phyloP scores from a whole-genome alignment of 2,797 vertebrate species.

The Serranus cabrilla region DNA sequence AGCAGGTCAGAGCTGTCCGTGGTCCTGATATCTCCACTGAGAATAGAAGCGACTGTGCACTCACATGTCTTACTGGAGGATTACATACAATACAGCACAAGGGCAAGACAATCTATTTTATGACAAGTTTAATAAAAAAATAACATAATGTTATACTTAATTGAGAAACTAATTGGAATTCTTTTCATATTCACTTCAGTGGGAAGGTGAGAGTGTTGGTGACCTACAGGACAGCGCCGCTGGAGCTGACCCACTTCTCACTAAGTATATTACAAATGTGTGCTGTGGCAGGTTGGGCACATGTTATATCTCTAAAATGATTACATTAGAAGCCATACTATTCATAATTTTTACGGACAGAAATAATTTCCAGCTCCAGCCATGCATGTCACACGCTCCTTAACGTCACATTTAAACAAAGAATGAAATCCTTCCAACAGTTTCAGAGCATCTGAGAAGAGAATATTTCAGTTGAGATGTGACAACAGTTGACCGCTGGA shows the following conservation, averaged over 20 bases:
- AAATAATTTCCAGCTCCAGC: background rate
- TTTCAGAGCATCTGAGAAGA: background rate
- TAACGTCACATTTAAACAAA: background rate
- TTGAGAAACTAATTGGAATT: slow-evolving; percentile 11
- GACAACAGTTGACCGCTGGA: background rate
- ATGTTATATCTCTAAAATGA: background rate
- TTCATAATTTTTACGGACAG: background rate
- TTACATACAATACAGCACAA: background rate
- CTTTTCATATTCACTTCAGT: slow-evolving; percentile 9
- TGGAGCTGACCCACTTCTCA: slow-evolving; percentile 17
- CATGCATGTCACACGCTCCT: background rate
- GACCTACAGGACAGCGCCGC: slow-evolving; percentile 6
- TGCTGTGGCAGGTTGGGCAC: background rate
- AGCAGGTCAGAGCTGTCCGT: slow-evolving; percentile 2
- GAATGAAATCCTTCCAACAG: background rate
- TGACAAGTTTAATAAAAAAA: background rate
- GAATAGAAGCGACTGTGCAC: background rate
- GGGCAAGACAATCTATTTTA: background rate
- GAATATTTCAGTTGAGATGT: background rate
- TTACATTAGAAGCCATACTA: background rate
- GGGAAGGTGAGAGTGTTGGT: background rate
- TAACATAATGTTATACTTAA: slow-evolving; percentile 8
- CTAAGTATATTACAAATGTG: background rate
- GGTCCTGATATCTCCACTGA: slow-evolving; percentile 3
- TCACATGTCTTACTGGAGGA: background rate